These are phyloP conservation scores for Eulemur albifrons DNA, from an alignment of 2,797 vertebrate species.

Conservation along the genomic window DNA sequence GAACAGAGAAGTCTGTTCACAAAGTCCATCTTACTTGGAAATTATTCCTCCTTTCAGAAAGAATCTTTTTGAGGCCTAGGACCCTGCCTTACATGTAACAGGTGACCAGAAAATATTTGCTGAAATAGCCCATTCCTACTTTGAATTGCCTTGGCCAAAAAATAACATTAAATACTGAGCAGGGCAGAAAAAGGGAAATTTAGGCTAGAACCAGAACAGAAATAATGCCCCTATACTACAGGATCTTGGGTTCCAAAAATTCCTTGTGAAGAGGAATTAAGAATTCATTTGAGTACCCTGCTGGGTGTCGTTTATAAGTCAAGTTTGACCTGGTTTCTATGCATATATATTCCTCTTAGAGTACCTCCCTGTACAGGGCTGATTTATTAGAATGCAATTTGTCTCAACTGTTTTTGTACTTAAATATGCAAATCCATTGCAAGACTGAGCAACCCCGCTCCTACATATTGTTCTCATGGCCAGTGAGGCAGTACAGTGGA, in stretches of 20 bases:
- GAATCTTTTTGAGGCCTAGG: background rate
- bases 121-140: background rate
- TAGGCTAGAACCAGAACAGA: background rate
- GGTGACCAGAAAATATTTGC: background rate
- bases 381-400: slow-evolving; percentile 18
- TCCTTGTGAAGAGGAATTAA: slow-evolving; percentile 8
- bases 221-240: background rate
- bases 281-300: background rate
- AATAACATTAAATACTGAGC: background rate
- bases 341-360: background rate
- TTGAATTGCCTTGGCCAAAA: background rate
- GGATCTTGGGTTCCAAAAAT: background rate
- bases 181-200: background rate
- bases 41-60: background rate
- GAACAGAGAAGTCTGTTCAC: background rate
- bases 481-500: background rate
- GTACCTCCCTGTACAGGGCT: background rate
- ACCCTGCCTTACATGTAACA: background rate
- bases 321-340: background rate
- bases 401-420: background rate
- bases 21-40: background rate
- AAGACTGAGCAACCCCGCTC: background rate
- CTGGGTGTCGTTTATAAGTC: background rate
- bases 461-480: background rate
- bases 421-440: background rate